These are phyloP conservation scores for Porites divaricata DNA, from an alignment of 92 coral and sea anemone species.

Conservation along the genomic window DNA sequence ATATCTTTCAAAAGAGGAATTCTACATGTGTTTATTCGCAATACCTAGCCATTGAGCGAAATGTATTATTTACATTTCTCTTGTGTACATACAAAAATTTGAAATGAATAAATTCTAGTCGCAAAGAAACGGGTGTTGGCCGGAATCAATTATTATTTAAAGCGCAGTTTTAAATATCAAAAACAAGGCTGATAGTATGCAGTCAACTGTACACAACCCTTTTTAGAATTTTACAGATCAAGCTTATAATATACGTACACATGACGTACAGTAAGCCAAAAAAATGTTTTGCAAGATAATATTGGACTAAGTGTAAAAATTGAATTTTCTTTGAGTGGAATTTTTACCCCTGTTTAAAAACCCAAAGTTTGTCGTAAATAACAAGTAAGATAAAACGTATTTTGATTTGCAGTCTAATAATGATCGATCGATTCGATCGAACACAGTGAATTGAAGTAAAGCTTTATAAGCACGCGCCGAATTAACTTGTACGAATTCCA, in stretches of 20 bases:
- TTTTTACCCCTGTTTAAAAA: too few relatives aligned
- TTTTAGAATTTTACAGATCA: too few relatives aligned
- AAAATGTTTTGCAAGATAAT: too few relatives aligned
- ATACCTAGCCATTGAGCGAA: background rate
- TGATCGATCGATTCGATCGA: background rate
- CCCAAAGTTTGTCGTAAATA: too few relatives aligned
- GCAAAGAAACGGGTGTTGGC: slow-evolving; percentile 29
- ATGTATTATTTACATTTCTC: slow-evolving; percentile 2
- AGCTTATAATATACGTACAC: too few relatives aligned
- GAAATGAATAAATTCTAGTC: background rate
- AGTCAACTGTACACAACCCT: background rate
- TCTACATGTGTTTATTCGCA: background rate
- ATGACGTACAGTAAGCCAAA: too few relatives aligned
- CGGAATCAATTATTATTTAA: background rate
- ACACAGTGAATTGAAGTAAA: too few relatives aligned
- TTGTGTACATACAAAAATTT: background rate
- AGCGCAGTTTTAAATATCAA: too few relatives aligned
- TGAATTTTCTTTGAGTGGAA: too few relatives aligned
- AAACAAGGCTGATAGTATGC: background rate
- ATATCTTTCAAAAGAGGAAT: background rate
- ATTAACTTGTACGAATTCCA: background rate
- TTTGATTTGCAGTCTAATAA: background rate
- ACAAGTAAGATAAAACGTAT: too few relatives aligned
- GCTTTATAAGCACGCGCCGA: too few relatives aligned
- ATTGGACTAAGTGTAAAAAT: too few relatives aligned